Evolutionary conservation across 2,888 invertebrate genomes (phyloP), one percentile per base, ranked within the genome.

Genomic region (Dicranocentrus wangi): DNA sequence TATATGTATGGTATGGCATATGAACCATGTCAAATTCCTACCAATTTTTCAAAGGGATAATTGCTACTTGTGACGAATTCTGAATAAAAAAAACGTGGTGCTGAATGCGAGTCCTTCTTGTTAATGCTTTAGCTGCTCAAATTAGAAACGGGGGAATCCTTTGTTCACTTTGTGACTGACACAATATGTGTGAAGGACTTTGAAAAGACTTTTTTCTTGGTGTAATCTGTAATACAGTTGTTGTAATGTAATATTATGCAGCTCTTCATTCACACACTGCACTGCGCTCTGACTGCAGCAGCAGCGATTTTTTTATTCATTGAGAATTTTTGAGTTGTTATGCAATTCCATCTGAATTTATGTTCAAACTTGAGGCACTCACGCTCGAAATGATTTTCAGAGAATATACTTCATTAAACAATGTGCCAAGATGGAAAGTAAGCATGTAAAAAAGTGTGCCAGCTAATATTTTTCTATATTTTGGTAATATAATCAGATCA

Each of bases 41-140:
- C 32, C 63, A 71, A 79, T 53, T 58, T 78, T 71, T 28, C 61
- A 65, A 25, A 61, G n/a, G 17, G 47, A 61, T 79, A 79, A 79
- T 79, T 72, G 58, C 47, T 66, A 72, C n/a, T 53, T 71, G 32
- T 79, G 79, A 66, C 79, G 66, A 72, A 79, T 79, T 53, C 21
- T n/a, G 68, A n/a, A n/a, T n/a, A n/a, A n/a, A 47, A 68, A 13
- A 68, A 69, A 53, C n/a, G 21, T 47, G 66, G 53, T 21, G n/a
- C 63, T 42, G 63, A 42, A 63, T 39, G 58, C 17, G 60, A 55
- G n/a, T 47, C 47, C n/a, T 47, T 15, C n/a, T n/a, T n/a, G n/a
- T n/a, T n/a, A n/a, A n/a, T n/a, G n/a, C n/a, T n/a, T 47, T 10
- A 32, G 32, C 32, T 42, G 17, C 32, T 60, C 28, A 60, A 60